phyloP scores from a whole-genome alignment of 30 jellyfish, hydroid and myxozoan genomes.

The Aurelia sp. region DNA sequence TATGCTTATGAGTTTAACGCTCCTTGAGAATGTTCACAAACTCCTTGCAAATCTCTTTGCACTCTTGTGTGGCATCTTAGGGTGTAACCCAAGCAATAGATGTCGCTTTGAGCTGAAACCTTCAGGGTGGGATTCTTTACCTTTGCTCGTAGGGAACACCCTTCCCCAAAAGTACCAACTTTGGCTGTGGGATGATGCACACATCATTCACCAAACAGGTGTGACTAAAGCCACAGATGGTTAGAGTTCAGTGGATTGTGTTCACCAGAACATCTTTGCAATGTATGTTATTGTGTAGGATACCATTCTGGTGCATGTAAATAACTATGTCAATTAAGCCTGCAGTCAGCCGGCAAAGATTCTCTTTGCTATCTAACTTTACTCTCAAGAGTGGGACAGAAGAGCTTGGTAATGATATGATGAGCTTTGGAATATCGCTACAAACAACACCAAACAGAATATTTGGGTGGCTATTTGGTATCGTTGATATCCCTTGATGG shows the following conservation, averaged over 20 bases:
- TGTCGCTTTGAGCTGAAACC: constrained; percentile 9
- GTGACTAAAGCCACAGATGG: constrained; percentile 9
- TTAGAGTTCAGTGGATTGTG: not conserved
- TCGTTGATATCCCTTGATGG: constrained; percentile 20
- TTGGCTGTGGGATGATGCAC: constrained; percentile 3
- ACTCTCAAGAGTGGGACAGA: not conserved
- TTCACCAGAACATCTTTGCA: not conserved
- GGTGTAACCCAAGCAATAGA: constrained; percentile 23
- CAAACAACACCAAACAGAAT: constrained; percentile 38
- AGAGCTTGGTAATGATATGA: constrained; percentile 20
- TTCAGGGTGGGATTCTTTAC: constrained; percentile 6
- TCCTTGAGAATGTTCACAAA: no score
- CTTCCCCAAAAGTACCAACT: constrained; percentile 4
- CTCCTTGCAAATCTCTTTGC: no score
- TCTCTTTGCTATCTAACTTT: constrained; percentile 19
- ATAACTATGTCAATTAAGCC: not conserved
- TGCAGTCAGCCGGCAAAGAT: constrained; percentile 5
- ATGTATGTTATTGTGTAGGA: not conserved
- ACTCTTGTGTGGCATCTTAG: constrained; percentile 2
- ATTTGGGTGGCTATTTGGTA: constrained; percentile 20
- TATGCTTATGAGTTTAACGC: no score
- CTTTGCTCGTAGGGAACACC: not conserved
- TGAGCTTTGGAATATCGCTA: constrained; percentile 8
- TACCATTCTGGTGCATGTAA: constrained; percentile 16
- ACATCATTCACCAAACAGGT: not conserved